Conservation (phyloP, 2,113 vertebrate genomes). For the Nothocercus nigrocapillus region DNA sequence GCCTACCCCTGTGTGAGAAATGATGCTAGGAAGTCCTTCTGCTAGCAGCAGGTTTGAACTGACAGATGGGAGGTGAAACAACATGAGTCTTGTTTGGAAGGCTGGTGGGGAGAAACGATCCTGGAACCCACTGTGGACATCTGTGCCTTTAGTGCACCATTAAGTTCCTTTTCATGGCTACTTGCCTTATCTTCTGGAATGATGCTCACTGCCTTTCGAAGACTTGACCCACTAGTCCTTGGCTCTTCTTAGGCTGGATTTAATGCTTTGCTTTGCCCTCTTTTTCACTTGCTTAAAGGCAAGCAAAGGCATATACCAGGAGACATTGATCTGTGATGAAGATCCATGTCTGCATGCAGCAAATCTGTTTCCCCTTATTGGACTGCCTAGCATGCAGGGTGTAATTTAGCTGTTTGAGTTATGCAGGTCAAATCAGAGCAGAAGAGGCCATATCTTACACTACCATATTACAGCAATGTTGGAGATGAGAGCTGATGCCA, state of each 20-base stretch:
- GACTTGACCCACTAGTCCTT: background rate
- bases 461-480: background rate
- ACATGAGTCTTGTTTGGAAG: background rate
- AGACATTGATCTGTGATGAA: background rate
- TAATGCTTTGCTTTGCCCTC: background rate
- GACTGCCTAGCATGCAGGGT: background rate
- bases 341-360: background rate
- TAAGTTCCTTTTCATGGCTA: background rate
- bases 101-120: background rate
- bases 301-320: background rate
- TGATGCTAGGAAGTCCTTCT: rapidly evolving
- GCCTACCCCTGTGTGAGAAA: background rate
- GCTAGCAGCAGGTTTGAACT: background rate
- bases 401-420: background rate
- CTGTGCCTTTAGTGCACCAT: background rate
- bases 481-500: background rate
- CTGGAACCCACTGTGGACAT: background rate
- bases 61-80: background rate
- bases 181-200: background rate
- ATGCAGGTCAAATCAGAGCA: background rate
- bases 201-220: background rate
- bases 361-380: background rate
- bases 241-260: background rate
- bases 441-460: background rate
- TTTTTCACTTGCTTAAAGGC: background rate